A percentile compares a stretch with the other conserved stretches of the same genome.
Conservation (phyloP, 2,797 vertebrate species). For the Macroramphosus scolopax region DNA sequence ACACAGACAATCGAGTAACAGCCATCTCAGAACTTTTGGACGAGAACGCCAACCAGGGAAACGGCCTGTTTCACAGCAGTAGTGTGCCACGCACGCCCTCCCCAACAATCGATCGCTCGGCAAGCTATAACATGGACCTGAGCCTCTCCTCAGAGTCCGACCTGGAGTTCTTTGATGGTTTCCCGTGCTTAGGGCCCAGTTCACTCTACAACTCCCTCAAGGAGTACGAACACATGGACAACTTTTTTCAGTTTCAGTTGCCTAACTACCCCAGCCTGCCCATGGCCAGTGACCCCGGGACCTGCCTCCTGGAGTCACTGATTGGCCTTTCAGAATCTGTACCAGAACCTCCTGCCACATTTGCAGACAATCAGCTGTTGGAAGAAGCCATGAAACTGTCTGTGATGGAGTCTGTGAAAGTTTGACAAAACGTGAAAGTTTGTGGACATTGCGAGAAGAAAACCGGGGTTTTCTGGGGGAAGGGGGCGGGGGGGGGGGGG, state of each 20-base stretch:
- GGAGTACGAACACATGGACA: slow-evolving; percentile 89
- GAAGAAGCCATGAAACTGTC: slow-evolving; percentile 91
- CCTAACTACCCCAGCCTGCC: slow-evolving; percentile 84
- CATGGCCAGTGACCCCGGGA: slow-evolving; percentile 79
- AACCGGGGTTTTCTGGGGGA: not conserved
- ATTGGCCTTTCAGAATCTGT: slow-evolving; percentile 90
- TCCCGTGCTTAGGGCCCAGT: slow-evolving; percentile 90
- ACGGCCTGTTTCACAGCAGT: slow-evolving; percentile 79
- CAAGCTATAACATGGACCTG: slow-evolving; percentile 89
- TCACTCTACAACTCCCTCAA: slow-evolving; percentile 91
- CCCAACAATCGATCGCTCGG: slow-evolving; percentile 75
- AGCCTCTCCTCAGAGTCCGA: slow-evolving; percentile 93
- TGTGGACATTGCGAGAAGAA: slow-evolving; percentile 50
- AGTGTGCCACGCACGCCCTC: slow-evolving; percentile 74
- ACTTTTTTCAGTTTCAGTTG: slow-evolving; percentile 87
- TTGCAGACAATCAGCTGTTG: slow-evolving; percentile 91
- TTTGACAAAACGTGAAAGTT: slow-evolving; percentile 70
- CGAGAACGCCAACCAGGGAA: slow-evolving; percentile 92
- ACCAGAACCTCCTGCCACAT: slow-evolving; percentile 84
- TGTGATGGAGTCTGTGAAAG: slow-evolving; percentile 89
- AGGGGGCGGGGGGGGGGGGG: slow-evolving; percentile 11
- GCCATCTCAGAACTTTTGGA: slow-evolving; percentile 86
- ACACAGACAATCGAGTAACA: slow-evolving; percentile 69
- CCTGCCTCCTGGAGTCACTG: slow-evolving; percentile 92
- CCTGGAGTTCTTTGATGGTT: slow-evolving; percentile 91